These are phyloP conservation scores for Anas capensis DNA, from an alignment of 2,797 vertebrate genomes.

Conservation along the genomic window DNA sequence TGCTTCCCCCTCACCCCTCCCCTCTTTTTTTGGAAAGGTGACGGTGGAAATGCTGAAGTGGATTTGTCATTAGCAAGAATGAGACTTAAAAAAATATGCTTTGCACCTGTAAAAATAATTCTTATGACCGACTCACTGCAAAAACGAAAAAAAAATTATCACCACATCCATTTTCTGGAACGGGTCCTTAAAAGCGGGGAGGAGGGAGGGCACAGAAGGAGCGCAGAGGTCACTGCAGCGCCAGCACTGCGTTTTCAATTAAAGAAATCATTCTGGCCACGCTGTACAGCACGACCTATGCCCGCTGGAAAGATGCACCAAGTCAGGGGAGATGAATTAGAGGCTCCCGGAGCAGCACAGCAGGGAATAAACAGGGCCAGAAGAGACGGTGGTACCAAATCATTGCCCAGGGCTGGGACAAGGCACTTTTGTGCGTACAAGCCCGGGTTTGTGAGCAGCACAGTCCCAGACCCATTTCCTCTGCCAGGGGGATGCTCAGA, in stretches of 20 bases:
- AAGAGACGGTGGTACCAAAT: background rate
- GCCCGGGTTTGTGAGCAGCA: background rate
- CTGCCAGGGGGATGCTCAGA: too few relatives aligned
- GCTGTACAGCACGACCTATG: background rate
- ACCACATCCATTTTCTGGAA: background rate
- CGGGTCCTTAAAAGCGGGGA: rapidly evolving
- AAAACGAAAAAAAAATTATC: background rate
- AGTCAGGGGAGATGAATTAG: background rate
- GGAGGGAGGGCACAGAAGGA: background rate
- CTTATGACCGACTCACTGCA: background rate
- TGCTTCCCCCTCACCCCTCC: too few relatives aligned
- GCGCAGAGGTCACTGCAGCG: background rate
- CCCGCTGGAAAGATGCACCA: background rate
- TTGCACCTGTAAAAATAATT: background rate
- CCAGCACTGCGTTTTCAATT: rapidly evolving
- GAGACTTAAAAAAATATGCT: background rate
- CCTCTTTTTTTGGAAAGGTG: background rate
- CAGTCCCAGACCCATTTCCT: background rate
- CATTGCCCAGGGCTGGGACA: background rate
- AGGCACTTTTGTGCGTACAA: background rate
- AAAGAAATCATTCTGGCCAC: background rate
- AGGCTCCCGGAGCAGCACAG: rapidly evolving
- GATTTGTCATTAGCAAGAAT: background rate
- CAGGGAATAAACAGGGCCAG: background rate
- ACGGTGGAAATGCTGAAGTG: background rate